phyloP scores from a whole-genome alignment of 2,888 invertebrate genomes.

The Subacronicta megacephala region DNA sequence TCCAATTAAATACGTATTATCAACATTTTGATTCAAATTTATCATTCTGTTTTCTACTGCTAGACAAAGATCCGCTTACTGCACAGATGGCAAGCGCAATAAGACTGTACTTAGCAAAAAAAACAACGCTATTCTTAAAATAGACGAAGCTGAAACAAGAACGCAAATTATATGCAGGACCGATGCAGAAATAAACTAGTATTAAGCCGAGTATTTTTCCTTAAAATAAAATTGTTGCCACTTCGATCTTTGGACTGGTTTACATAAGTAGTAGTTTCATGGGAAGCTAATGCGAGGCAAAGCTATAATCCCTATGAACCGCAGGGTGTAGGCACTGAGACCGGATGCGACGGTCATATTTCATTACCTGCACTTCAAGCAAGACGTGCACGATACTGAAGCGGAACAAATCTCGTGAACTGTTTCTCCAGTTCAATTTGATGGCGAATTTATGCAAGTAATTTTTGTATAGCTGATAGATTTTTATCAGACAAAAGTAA shows the following conservation, averaged over 20 bases:
- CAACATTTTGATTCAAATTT: too few relatives aligned
- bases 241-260: slow-evolving; percentile 47
- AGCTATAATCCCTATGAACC: slow-evolving; percentile 61
- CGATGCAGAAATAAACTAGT: slow-evolving; percentile 31
- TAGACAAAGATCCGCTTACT: slow-evolving; percentile 10
- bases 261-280: slow-evolving; percentile 35
- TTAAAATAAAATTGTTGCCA: slow-evolving; percentile 23
- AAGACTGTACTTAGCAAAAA: slow-evolving; percentile 29
- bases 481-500: neutral
- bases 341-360: slow-evolving; percentile 57
- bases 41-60: slow-evolving; percentile 5
- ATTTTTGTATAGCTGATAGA: too few relatives aligned
- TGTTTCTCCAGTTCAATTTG: slow-evolving; percentile 38
- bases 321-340: slow-evolving; percentile 43
- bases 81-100: slow-evolving; percentile 22
- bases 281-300: slow-evolving; percentile 38
- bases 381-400: slow-evolving; percentile 47
- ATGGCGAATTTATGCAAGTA: slow-evolving; percentile 14
- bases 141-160: slow-evolving; percentile 33
- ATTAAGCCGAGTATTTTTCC: slow-evolving; percentile 29
- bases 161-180: slow-evolving; percentile 37
- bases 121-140: slow-evolving; percentile 38
- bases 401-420: slow-evolving; percentile 42
- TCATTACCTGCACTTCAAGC: slow-evolving; percentile 55
- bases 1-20: too few relatives aligned